Conservation (phyloP, 2,113 vertebrate species). For the Sceloporus tristichus region DNA sequence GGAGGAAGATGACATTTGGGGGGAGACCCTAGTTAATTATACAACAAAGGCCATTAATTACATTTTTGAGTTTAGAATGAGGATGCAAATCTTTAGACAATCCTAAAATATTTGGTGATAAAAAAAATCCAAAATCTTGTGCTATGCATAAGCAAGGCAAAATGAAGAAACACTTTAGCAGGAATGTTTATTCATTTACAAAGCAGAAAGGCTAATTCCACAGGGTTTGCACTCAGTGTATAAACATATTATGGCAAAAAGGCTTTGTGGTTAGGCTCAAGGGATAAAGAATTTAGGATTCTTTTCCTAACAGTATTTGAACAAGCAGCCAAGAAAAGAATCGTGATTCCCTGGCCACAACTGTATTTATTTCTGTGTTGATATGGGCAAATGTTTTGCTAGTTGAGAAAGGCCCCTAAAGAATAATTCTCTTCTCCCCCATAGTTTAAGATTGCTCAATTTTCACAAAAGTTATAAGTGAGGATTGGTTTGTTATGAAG, state of each 20-base stretch:
- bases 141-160: conserved; percentile 8
- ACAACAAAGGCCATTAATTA: background rate
- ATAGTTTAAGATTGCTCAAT: background rate
- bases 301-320: background rate
- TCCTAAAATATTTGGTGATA: background rate
- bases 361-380: too few species aligned
- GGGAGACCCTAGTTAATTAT: background rate
- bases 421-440: background rate
- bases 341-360: background rate
- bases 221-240: background rate
- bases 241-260: background rate
- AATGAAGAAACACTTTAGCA: background rate
- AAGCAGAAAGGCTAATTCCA: background rate
- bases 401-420: background rate
- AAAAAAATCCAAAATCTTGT: background rate
- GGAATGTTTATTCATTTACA: background rate
- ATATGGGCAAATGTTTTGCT: background rate
- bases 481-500: background rate
- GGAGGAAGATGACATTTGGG: background rate
- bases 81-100: background rate
- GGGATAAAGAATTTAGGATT: background rate
- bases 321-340: background rate
- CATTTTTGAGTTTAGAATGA: background rate
- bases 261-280: background rate
- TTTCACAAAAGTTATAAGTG: background rate